Evolutionary conservation across 2,113 vertebrate genomes (phyloP).

Genomic region (Aspidoscelis tigris): DNA sequence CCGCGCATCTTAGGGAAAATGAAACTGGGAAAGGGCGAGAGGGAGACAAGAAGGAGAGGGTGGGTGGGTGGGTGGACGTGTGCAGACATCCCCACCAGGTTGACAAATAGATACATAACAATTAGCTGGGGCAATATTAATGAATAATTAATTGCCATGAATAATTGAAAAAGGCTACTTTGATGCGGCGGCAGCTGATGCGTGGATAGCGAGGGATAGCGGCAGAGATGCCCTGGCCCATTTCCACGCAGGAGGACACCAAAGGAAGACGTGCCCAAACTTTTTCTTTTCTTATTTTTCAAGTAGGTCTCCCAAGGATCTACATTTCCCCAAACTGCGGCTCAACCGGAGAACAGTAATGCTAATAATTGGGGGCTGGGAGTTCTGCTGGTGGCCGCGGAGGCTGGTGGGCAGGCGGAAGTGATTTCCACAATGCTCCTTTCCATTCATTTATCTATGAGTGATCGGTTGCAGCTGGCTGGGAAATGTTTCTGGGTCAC

Average conservation of each 20-base stretch:
- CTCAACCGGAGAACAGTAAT: background rate
- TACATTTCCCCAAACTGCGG: background rate
- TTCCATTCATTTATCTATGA: background rate
- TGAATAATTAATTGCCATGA: constrained; percentile 24
- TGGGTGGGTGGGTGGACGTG: background rate
- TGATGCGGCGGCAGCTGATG: rapidly evolving
- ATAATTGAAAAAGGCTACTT: constrained; percentile 37
- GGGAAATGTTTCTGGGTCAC: background rate
- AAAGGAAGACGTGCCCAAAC: too few species aligned
- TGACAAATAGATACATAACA: constrained; percentile 8
- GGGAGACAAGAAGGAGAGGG: background rate
- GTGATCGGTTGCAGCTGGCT: background rate
- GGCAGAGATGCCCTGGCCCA: rapidly evolving
- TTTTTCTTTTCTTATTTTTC: background rate
- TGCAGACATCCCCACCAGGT: rapidly evolving
- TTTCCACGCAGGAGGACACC: background rate
- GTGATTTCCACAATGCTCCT: too few species aligned
- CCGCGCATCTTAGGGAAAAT: background rate
- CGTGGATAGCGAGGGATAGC: background rate
- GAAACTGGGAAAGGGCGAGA: rapidly evolving
- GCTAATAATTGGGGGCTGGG: too few species aligned
- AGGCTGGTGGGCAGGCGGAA: background rate
- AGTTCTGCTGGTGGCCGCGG: background rate
- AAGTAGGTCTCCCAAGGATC: background rate
- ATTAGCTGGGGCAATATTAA: background rate